phyloP scores from a whole-genome alignment of 2,113 vertebrate species.

The Brachyhypopomus occidentalis region DNA sequence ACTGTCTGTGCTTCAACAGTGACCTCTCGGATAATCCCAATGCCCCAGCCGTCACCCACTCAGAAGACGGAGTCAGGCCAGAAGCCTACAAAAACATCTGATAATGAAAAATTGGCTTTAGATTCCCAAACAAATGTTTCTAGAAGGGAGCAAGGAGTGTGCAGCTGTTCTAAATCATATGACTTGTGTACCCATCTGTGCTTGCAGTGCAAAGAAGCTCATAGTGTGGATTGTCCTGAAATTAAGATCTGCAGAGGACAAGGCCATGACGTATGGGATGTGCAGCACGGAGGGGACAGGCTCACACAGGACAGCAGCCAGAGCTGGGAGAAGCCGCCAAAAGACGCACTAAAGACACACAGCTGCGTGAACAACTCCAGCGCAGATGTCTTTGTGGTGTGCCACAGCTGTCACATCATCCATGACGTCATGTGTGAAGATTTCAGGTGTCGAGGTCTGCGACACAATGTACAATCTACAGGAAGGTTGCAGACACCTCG shows the following conservation, averaged over 20 bases:
- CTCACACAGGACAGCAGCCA: background rate
- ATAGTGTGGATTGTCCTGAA: background rate
- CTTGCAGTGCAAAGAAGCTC: slow-evolving; percentile 41
- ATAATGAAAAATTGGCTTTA: background rate
- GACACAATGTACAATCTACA: background rate
- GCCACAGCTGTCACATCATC: slow-evolving; percentile 36
- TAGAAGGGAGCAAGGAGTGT: background rate
- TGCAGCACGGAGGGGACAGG: background rate
- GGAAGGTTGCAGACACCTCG: slow-evolving; percentile 34
- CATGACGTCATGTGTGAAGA: slow-evolving; percentile 26
- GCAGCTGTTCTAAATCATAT: slow-evolving; percentile 46
- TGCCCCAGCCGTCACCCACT: background rate
- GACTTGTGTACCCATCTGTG: background rate
- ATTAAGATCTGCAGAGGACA: rapidly evolving
- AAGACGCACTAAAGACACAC: slow-evolving; percentile 39
- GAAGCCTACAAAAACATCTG: background rate
- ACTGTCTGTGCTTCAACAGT: slow-evolving; percentile 48
- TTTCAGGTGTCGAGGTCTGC: rapidly evolving
- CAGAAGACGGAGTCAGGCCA: background rate
- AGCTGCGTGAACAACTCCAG: background rate
- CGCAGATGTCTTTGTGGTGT: slow-evolving; percentile 15
- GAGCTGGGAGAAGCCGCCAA: background rate
- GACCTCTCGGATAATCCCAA: slow-evolving; percentile 45
- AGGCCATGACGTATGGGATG: background rate
- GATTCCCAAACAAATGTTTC: background rate